Evolutionary conservation across 2,113 vertebrate species (phyloP).

Genomic region (Tachysurus fulvidraco): DNA sequence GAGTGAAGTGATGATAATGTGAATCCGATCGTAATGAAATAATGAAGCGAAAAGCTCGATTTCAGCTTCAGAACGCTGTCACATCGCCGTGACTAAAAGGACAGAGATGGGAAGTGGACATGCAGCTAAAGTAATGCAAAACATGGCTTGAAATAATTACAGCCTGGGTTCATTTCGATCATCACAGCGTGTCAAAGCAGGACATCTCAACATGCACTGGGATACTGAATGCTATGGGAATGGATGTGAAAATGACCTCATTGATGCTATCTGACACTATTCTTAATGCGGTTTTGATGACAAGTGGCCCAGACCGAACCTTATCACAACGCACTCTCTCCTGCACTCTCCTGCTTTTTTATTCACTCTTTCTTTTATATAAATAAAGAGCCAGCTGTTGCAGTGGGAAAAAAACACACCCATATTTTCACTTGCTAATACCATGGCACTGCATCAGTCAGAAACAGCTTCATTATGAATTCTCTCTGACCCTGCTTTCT

Average conservation of each 20-base stretch:
- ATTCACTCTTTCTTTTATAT: constrained; percentile 11
- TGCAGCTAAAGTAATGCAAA: background rate
- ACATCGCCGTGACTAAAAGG: background rate
- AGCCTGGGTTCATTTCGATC: background rate
- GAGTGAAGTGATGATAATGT: constrained; percentile 23
- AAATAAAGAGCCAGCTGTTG: constrained; percentile 30
- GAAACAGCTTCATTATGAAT: constrained; percentile 28
- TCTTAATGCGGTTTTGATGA: constrained; percentile 30
- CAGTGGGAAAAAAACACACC: background rate
- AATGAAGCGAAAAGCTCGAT: constrained; percentile 22
- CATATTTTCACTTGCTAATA: constrained; percentile 50
- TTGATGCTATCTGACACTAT: constrained; percentile 21
- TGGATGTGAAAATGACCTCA: constrained; percentile 23
- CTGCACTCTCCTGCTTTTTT: too few relatives aligned
- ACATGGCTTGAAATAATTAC: background rate
- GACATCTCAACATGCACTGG: background rate
- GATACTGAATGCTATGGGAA: background rate
- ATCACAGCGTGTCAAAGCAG: background rate
- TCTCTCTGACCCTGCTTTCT: constrained; percentile 15
- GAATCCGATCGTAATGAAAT: constrained; percentile 29
- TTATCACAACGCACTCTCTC: background rate
- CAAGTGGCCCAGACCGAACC: constrained; percentile 16
- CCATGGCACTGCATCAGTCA: constrained; percentile 50
- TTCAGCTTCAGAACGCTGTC: background rate
- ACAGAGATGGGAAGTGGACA: background rate